Base-by-base conservation (phyloP, 2,888 invertebrate genomes). In the Carpatolechia fugitivella region DNA sequence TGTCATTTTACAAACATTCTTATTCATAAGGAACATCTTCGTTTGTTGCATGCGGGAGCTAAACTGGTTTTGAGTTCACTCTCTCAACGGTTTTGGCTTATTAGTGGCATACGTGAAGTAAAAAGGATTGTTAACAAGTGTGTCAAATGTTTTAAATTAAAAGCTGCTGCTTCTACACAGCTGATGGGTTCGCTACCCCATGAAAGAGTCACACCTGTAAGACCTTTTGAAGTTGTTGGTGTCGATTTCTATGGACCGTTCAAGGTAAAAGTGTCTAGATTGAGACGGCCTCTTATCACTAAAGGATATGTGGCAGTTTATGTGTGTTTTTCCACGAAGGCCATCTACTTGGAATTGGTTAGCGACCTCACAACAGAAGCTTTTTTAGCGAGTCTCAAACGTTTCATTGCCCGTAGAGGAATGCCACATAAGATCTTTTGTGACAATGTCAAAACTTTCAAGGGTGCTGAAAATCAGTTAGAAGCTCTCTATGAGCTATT, bases 371-470 rank as follows among this genome's bases (percentile, higher is more conserved):
- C 59, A 0, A 58, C 60, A 35, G 56, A 57, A 3, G 31, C 58
- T 1, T 63, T 63, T 53, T 54, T 64, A 10, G 60, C 61, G 44
- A 49, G 56, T 31, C 54, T 62, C 7, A 53, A 58, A 4, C 47
- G 62, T 2, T 62, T 61, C 11, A 56, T 60, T 20, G 33, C 61
- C n/a, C 44, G 64, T 11, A 13, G 59, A 35, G 61, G 60, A 1
- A 33, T 58, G 29, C 60, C 58, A 6, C 14, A 18, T 7, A 5
- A 55, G 7, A 56, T 64, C 2, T 62, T 50, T 50, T 64, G 59
- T 40, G 64, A 64, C 18, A 61, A 64, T 46, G 60, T 55, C 3
- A 59, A 40, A 10, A 60, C 57, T 0, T 64, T 61, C 48, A 60
- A 56, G 40, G 54, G 59, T 14, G 60, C 61, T 11, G 7, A 7